Evolutionary conservation across 2,113 vertebrate species (phyloP), one percentile per base, ranked within the genome.

Genomic region (Delphinapterus leucas): DNA sequence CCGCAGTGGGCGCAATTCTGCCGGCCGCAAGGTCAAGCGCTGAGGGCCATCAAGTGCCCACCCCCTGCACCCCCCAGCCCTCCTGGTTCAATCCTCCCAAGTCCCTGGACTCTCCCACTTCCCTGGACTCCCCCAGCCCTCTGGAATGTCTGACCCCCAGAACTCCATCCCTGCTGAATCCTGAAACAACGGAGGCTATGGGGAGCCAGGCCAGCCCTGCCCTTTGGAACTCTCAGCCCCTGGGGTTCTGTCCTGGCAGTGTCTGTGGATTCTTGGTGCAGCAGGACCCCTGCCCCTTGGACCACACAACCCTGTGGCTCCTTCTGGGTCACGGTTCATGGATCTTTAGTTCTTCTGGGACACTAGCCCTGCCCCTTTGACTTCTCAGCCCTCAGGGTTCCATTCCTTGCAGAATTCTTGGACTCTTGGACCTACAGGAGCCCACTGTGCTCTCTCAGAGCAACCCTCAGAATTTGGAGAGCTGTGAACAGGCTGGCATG

Each of bases 1-100:
- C 49, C 98, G 95, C 36, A 84, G 91, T 0, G 98, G 98, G 2
- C 97, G 98, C 15, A 98, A 98, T 76, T 98, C 98, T 0, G 98
- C 97, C 0, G 98, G 98, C 8, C 97, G 93, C n/a, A 97, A 90
- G 65, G 82, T 98, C 58, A 98, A 96, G 74, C 98, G 89, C 80
- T 98, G 96, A 98, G 49, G 79, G 36, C 76, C 1, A 1, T 5
- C 5, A 20, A 67, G 81, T 85, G 65, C 60, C 77, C 15, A 5
- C 44, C 58, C 71, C 31, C 68, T 20, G 2, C 20, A 7, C 38
- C 86, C 83, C 28, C 25, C 38, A 13, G 23, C 87, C 60, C 53
- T 79, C 44, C 85, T 41, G 60, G 49, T 21, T 65, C 25, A 53
- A 31, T 14, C 23, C 58, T 8, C 6, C 67, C 31, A 38, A 74